Conservation (phyloP, 1,140 invertebrate genomes). For the Drosophila littoralis region DNA sequence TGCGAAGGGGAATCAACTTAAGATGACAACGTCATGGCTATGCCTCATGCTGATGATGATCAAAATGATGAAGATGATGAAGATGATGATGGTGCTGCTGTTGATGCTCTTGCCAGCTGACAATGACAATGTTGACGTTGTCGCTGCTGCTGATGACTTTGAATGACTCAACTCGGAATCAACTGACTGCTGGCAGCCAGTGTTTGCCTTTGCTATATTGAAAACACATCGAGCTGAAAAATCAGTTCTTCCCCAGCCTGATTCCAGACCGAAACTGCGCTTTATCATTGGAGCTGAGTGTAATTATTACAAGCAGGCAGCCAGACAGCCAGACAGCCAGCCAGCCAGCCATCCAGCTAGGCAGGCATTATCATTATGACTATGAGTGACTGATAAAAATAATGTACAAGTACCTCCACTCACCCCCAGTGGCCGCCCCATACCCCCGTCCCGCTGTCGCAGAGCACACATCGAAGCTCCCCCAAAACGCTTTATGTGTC, state of each 20-base stretch:
- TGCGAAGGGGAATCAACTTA: conserved; percentile 44
- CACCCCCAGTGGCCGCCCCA: neutral
- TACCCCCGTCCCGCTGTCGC: too few species aligned
- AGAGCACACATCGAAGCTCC: too few species aligned
- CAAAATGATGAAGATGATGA: conserved; percentile 18
- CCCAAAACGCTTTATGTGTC: conserved; percentile 17
- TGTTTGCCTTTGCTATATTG: conserved; percentile 19
- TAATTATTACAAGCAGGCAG: conserved; percentile 50
- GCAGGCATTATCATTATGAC: conserved; percentile 46
- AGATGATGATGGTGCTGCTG: conserved; percentile 5
- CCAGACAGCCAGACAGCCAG: neutral
- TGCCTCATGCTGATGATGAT: conserved; percentile 30
- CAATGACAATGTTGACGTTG: conserved; percentile 50
- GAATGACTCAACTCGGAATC: conserved; percentile 60
- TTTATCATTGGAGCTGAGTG: conserved; percentile 32
- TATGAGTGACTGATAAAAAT: conserved; percentile 55
- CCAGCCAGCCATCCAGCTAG: too few species aligned
- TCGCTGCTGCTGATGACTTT: conserved; percentile 62
- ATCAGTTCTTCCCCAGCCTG: conserved; percentile 11
- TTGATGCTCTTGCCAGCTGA: conserved; percentile 11
- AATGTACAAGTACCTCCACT: conserved; percentile 23
- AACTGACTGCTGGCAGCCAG: neutral
- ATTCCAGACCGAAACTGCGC: neutral
- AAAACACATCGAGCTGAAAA: conserved; percentile 40
- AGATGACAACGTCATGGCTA: conserved; percentile 38